phyloP scores from a whole-genome alignment of 2,888 invertebrate species.

The Octonoba sinensis region DNA sequence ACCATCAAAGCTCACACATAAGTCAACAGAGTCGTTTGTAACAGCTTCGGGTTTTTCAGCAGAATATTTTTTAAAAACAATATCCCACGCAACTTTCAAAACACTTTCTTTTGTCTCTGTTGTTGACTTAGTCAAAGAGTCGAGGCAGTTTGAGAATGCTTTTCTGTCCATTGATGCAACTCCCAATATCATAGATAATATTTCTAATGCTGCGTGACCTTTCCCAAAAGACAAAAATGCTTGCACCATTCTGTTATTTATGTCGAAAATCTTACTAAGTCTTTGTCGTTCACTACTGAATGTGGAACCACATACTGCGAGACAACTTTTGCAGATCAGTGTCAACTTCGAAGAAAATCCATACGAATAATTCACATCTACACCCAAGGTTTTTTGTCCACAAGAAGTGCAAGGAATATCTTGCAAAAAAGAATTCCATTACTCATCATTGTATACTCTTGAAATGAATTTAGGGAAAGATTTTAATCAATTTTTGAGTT shows the following conservation, averaged over 20 bases:
- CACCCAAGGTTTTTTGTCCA: neutral
- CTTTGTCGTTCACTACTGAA: neutral
- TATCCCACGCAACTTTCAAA: neutral
- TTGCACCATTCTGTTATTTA: neutral
- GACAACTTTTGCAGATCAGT: neutral
- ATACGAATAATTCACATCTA: neutral
- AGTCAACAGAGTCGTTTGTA: too few relatives aligned
- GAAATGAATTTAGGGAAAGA: too few relatives aligned
- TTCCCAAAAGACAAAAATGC: neutral
- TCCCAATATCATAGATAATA: conserved; percentile 1
- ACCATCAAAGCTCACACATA: neutral
- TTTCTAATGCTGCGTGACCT: neutral
- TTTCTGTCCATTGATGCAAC: neutral
- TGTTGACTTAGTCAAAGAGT: neutral
- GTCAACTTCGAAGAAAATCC: neutral
- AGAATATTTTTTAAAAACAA: too few relatives aligned
- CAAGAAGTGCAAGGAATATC: neutral
- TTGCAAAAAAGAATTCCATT: neutral
- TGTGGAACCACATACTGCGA: neutral
- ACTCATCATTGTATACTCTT: too few relatives aligned
- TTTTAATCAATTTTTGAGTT: too few relatives aligned
- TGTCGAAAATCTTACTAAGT: neutral
- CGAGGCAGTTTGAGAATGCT: neutral
- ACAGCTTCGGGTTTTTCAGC: too few relatives aligned
- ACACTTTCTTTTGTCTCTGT: neutral